phyloP scores from a whole-genome alignment of 1,140 invertebrate genomes.

The Saccostrea glomerata region DNA sequence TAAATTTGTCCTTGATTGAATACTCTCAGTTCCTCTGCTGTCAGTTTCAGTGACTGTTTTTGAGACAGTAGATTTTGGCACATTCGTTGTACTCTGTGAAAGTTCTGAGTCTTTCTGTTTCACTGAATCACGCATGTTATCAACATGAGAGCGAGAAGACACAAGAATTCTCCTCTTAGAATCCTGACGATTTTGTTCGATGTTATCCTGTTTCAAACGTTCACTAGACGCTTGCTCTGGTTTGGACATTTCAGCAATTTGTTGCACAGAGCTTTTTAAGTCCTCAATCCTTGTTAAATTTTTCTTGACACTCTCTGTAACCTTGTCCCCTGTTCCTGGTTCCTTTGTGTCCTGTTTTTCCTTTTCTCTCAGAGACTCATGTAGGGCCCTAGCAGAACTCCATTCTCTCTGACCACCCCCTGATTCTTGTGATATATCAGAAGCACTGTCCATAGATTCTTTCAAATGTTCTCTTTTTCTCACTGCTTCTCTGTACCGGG shows the following conservation, averaged over 20 bases:
- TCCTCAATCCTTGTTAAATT: neutral
- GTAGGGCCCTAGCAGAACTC: neutral
- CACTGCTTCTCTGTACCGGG: slow-evolving; percentile 46
- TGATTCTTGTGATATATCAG: slow-evolving; percentile 18
- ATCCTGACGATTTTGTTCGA: slow-evolving; percentile 11
- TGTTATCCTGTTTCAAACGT: slow-evolving; percentile 13
- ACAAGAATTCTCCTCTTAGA: slow-evolving; percentile 33
- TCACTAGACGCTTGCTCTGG: neutral
- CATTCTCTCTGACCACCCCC: neutral
- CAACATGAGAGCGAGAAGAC: slow-evolving; percentile 22
- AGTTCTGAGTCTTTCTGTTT: slow-evolving; percentile 9
- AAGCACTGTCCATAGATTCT: slow-evolving; percentile 17
- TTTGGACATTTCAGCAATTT: neutral
- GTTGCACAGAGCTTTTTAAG: slow-evolving; percentile 21
- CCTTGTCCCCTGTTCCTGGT: neutral
- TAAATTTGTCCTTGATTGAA: slow-evolving; percentile 5
- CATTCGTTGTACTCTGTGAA: neutral
- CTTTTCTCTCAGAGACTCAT: neutral
- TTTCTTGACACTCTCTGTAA: neutral
- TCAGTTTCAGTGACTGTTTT: neutral
- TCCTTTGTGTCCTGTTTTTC: neutral
- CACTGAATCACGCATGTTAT: slow-evolving; percentile 26
- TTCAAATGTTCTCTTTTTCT: slow-evolving; percentile 48
- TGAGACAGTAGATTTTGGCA: slow-evolving; percentile 18
- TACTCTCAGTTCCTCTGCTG: neutral